Conservation (phyloP, 2,797 vertebrate species). For the Anomalospiza imberbis region DNA sequence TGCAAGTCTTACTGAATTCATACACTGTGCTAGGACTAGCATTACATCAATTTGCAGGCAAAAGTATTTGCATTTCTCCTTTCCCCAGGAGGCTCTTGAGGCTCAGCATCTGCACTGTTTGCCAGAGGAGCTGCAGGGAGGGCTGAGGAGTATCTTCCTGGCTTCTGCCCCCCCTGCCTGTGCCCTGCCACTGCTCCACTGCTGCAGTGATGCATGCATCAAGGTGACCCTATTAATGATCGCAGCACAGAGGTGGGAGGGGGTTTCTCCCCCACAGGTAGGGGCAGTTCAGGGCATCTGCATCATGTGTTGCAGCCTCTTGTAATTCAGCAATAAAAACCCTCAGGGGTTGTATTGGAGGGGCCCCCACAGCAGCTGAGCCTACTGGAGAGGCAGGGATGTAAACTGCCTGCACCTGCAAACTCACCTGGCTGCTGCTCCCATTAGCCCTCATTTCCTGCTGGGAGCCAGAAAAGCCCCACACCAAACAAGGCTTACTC, state of each 20-base stretch:
- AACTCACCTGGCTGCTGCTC: not conserved
- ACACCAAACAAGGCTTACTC: rapidly evolving
- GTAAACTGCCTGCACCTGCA: not conserved
- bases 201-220: not conserved
- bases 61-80: not conserved
- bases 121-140: not conserved
- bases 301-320: not conserved
- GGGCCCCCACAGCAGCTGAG: not conserved
- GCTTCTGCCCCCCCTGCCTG: rapidly evolving
- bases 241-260: not conserved
- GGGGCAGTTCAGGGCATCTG: not conserved
- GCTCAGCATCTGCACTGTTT: not conserved
- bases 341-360: not conserved
- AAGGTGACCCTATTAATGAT: not conserved
- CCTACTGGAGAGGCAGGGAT: not conserved
- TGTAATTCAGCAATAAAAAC: not conserved
- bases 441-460: not conserved
- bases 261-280: too few species aligned
- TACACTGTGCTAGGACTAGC: not conserved
- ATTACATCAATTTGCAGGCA: not conserved
- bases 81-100: not conserved
- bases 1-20: not conserved
- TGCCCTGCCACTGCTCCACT: not conserved
- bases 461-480: not conserved
- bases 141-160: not conserved